phyloP scores from a whole-genome alignment of 2,113 vertebrate genomes.

The Isurus oxyrinchus region DNA sequence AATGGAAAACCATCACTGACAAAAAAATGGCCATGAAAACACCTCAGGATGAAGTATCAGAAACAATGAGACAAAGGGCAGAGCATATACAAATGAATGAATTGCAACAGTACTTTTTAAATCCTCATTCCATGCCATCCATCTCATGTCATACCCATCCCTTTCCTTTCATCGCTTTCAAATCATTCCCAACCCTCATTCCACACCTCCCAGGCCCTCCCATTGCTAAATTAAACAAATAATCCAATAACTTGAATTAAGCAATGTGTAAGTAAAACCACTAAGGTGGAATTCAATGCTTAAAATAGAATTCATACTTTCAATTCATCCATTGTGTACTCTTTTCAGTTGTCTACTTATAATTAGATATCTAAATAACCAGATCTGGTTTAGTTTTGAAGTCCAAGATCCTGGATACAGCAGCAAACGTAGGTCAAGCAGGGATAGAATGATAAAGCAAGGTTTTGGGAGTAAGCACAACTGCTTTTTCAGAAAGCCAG shows the following conservation, averaged over 20 bases:
- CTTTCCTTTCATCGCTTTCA: too few species aligned
- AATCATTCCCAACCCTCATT: background rate
- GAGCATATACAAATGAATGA: background rate
- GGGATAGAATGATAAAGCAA: background rate
- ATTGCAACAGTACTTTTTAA: background rate
- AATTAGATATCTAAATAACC: background rate
- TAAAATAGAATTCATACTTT: background rate
- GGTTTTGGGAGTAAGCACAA: too few species aligned
- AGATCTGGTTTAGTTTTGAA: background rate
- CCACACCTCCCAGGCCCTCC: background rate
- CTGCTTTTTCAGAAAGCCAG: too few species aligned
- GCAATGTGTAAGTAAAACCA: background rate
- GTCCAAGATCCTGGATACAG: background rate
- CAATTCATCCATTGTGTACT: background rate
- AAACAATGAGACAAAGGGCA: background rate
- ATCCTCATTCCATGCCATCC: background rate
- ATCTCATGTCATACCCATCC: background rate
- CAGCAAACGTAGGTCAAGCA: background rate
- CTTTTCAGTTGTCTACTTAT: background rate
- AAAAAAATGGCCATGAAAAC: background rate
- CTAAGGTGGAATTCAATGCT: background rate
- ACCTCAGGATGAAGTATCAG: background rate
- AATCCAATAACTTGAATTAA: background rate
- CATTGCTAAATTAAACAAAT: background rate
- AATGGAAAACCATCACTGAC: background rate